Base-by-base conservation (phyloP, 1,140 invertebrate species). In the Triops longicaudatus region DNA sequence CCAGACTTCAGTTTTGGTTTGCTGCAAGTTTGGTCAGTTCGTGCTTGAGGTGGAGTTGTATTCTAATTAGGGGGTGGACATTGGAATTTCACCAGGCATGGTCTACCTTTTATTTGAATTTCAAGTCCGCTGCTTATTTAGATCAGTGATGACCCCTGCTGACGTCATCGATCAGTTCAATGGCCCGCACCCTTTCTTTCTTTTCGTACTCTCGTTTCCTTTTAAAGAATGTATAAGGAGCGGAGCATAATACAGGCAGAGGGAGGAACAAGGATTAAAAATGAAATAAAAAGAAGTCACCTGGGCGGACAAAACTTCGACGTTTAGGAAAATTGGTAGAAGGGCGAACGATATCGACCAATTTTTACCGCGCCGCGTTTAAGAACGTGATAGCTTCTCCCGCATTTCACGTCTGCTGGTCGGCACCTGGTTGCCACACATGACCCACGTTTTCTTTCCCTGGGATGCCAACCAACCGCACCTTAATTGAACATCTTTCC, bases 51-150 rank as follows among this genome's bases (percentile, higher is more conserved):
- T 63, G 50, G 50, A 63, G 50, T 22, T 63, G 50, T 22, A 63
- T 63, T 63, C 50, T 63, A 63, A 63, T 63, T 63, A 63, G 50
- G 50, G 50, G 50, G 50, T 63, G 50, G 50, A 63, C 50, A 63
- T 63, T 63, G 50, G 50, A 63, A 63, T 63, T 63, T 63, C 50
- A 63, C 50, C 50, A 63, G 14, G 17, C 50, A 63, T 63, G n/a
- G 50, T 22, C 50, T 63, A 14, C 50, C 50, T 63, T 63, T 63
- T 63, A 63, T 63, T 63, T 63, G 50, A 63, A 63, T 63, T 63
- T 63, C 50, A 63, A 63, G 50, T 63, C 50, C 50, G n/a, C 50
- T 14, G 50, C 50, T 63, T 63, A 63, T 63, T 63, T 63, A 63
- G 50, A 63, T 63, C 50, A 63, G 50, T 63, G 50, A 63, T 63